Evolutionary conservation across 2,888 invertebrate species (phyloP).

Genomic region (Proisotoma minuta): DNA sequence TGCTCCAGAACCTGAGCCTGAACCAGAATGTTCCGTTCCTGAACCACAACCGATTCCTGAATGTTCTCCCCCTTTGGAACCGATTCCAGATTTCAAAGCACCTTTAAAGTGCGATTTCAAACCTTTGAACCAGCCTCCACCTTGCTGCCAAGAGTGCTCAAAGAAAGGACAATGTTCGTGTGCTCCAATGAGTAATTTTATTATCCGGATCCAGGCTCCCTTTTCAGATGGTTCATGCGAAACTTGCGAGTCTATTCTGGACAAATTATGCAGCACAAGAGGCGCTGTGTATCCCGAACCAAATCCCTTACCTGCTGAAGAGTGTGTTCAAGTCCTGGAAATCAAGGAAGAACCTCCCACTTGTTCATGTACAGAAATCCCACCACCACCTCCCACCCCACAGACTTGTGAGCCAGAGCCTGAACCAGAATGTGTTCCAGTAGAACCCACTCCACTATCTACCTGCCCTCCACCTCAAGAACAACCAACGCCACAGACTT

Average conservation of each 20-base stretch:
- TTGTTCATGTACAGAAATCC: neutral
- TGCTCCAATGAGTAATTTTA: slow-evolving; percentile 23
- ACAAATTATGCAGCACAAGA: slow-evolving; percentile 11
- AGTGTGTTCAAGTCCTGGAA: slow-evolving; percentile 12
- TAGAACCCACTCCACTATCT: neutral
- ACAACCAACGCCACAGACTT: neutral
- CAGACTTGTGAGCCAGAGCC: too few species aligned
- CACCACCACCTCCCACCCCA: neutral
- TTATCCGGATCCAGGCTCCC: slow-evolving; percentile 25
- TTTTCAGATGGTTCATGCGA: slow-evolving; percentile 15
- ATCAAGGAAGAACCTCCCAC: slow-evolving; percentile 18
- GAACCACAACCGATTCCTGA: too few species aligned
- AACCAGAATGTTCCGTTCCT: neutral
- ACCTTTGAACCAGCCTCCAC: neutral
- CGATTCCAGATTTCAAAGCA: neutral
- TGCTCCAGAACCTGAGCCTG: too few species aligned
- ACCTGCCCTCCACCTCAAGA: slow-evolving; percentile 1
- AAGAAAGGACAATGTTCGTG: slow-evolving; percentile 9
- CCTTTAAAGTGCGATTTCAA: neutral
- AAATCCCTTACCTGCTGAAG: neutral
- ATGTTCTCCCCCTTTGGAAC: too few species aligned
- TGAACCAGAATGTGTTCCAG: neutral
- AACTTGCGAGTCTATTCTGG: slow-evolving; percentile 23
- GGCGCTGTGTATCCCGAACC: slow-evolving; percentile 14
- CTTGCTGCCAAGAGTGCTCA: neutral